phyloP scores from a whole-genome alignment of 2,113 vertebrate species.

The Scomber scombrus region DNA sequence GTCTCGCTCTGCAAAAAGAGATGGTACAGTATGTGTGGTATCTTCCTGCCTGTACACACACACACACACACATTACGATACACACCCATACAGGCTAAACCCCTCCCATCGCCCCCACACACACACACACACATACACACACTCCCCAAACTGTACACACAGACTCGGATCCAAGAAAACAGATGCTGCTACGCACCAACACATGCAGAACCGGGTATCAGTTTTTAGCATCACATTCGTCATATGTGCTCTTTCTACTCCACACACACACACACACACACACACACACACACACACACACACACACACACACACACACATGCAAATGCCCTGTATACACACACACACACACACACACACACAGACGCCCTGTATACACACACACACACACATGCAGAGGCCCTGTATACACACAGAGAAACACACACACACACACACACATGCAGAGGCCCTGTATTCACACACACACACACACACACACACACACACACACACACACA shows the following conservation, averaged over 20 bases:
- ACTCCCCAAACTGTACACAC: slow-evolving; percentile 46
- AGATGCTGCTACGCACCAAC: slow-evolving; percentile 59
- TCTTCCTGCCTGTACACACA: neutral
- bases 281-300: too few relatives aligned
- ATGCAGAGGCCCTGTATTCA: too few relatives aligned
- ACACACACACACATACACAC: neutral
- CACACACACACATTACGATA: neutral
- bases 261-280: too few relatives aligned
- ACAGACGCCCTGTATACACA: too few relatives aligned
- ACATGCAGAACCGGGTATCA: slow-evolving; percentile 33
- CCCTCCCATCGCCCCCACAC: slow-evolving; percentile 19
- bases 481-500: neutral
- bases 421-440: neutral
- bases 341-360: too few relatives aligned
- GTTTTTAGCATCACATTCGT: slow-evolving; percentile 32
- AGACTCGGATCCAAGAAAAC: slow-evolving; percentile 53
- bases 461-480: neutral
- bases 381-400: neutral
- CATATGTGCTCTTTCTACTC: slow-evolving; percentile 36
- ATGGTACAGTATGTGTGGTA: too few relatives aligned
- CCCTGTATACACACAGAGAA: neutral
- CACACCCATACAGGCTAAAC: neutral
- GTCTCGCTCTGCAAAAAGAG: too few relatives aligned
- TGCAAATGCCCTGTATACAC: too few relatives aligned
- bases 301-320: too few relatives aligned